Evolutionary conservation across 2,888 invertebrate species (phyloP).

Genomic region (Busseola fusca): DNA sequence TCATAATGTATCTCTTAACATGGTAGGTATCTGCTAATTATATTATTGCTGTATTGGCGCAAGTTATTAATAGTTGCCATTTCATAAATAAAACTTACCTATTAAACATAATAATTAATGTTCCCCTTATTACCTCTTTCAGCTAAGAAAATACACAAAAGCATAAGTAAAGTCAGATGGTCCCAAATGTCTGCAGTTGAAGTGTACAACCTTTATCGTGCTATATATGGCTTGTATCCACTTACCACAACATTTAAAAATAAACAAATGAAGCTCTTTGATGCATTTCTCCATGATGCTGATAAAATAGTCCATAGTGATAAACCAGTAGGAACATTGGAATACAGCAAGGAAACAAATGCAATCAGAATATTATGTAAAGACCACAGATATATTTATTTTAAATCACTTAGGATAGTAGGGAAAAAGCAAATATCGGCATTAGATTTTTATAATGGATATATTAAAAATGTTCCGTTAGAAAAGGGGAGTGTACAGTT

Average conservation of each 20-base stretch:
- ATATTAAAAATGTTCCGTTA: conserved; percentile 89
- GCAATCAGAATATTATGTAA: conserved; percentile 91
- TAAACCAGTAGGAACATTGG: conserved; percentile 88
- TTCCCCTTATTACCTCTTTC: conserved; percentile 69
- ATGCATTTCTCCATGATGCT: conserved; percentile 81
- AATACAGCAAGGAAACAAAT: conserved; percentile 89
- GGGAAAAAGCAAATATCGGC: conserved; percentile 93
- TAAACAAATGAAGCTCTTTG: conserved; percentile 90
- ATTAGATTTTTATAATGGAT: conserved; percentile 96
- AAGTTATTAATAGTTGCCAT: not conserved
- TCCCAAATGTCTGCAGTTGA: conserved; percentile 89
- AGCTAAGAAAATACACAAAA: conserved; percentile 93
- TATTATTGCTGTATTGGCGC: not conserved
- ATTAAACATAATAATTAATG: not conserved
- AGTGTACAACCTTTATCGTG: conserved; percentile 92
- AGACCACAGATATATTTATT: conserved; percentile 90
- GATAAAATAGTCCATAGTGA: conserved; percentile 62
- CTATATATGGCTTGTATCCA: conserved; percentile 90
- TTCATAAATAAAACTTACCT: too few species aligned
- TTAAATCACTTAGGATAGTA: conserved; percentile 90
- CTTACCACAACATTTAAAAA: conserved; percentile 90
- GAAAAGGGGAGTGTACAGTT: conserved; percentile 75
- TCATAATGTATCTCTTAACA: not conserved
- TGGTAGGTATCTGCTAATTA: not conserved
- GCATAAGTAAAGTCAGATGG: conserved; percentile 91